A percentile compares a stretch with the other conserved stretches of the same genome.
Conservation (phyloP, 2,888 invertebrate species). For the Nematopogon swammerdamellus region DNA sequence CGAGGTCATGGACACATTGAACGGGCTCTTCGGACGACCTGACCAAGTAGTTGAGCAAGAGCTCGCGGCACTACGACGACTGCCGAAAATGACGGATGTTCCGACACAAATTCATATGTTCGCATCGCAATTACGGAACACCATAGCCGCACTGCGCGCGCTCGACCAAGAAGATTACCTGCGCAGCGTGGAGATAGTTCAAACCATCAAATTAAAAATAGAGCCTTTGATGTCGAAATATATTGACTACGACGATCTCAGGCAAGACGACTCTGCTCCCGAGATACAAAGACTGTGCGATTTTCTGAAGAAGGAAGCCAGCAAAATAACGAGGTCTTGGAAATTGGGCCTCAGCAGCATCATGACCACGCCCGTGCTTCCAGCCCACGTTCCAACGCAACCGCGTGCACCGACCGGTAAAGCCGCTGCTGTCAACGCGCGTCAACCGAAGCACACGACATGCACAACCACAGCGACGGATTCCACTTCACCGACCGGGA, state of each 20-base stretch:
- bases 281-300: not conserved
- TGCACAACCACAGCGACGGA: not conserved
- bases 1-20: not conserved
- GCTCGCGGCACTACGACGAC: not conserved
- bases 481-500: not conserved
- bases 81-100: not conserved
- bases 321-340: not conserved
- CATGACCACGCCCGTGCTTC: not conserved
- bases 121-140: not conserved
- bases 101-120: not conserved
- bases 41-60: not conserved
- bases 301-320: not conserved
- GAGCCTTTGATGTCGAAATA: not conserved
- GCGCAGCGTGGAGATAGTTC: not conserved
- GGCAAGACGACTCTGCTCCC: not conserved
- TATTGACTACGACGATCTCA: not conserved
- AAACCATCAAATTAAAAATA: not conserved
- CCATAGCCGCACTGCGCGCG: not conserved
- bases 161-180: not conserved
- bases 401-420: not conserved
- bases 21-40: not conserved
- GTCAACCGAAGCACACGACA: not conserved
- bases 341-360: no score
- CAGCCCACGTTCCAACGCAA: not conserved
- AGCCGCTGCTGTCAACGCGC: not conserved